Evolutionary conservation across 2,888 invertebrate species (phyloP), one percentile per base, ranked within the genome.

Genomic region (Microctonus hyperodae): DNA sequence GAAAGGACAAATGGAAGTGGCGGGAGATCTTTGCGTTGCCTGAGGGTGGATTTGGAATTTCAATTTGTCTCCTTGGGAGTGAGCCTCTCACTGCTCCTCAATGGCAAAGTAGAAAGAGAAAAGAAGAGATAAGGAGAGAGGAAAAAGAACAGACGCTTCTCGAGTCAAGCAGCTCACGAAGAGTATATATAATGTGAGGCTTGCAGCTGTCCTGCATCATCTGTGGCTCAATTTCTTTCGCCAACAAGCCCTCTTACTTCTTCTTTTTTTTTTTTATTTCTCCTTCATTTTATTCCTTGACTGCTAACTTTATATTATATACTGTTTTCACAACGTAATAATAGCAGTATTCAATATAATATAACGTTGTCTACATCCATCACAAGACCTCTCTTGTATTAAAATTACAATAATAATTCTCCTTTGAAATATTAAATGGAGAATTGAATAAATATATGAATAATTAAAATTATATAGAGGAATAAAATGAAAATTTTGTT

Each of bases 1-100:
- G 58, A 28, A 37, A 31, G 60, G 60, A 60, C 60, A 65, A 61
- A 65, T 65, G 60, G 60, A 61, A 59, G 65, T 53, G 55, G 65
- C 55, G 53, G 28, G 23, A 55, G 40, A 55, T 60, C 33, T 40
- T 51, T 35, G n/a, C 40, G 20, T 65, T 35, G 44, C 60, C 53
- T 35, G 40, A 28, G 65, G 60, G 61, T 65, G 65, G 48, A 65
- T 65, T 61, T 44, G 65, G 48, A 65, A 65, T 65, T 65, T 61
- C 65, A 65, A 65, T 65, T 65, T 65, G 65, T 65, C 65, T 64
- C 55, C 44, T 48, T 37, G 48, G 35, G 40, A 40, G 53, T 60
- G 23, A 61, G 55, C n/a, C 31, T 55, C 40, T 44, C 31, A 23
- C 48, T 61, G 6, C 44, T 33, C 22, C 16, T 44, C 20, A 44